These are phyloP conservation scores for Leptura quadrifasciata DNA, from an alignment of 2,888 invertebrate species.

Conservation along the genomic window DNA sequence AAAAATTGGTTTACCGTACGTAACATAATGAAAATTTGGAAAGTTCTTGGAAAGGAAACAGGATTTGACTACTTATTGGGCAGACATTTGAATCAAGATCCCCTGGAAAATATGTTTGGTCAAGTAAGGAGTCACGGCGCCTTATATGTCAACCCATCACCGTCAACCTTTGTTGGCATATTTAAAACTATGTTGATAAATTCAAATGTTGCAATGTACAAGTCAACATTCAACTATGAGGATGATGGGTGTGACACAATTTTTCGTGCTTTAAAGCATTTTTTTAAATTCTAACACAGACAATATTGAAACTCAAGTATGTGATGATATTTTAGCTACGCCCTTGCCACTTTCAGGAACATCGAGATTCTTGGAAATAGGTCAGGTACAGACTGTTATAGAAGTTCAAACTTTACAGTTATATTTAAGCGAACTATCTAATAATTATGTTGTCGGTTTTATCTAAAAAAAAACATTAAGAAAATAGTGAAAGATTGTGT, in stretches of 20 bases:
- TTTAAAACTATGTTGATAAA: neutral
- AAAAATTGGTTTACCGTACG: neutral
- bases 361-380: neutral
- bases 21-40: neutral
- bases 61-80: conserved; percentile 10
- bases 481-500: no score
- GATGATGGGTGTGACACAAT: no score
- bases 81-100: conserved; percentile 27
- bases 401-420: no score
- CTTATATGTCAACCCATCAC: conserved; percentile 1
- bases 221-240: no score
- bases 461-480: neutral
- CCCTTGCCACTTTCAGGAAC: no score
- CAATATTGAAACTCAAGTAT: no score
- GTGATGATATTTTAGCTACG: no score
- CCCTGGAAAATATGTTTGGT: conserved; percentile 27
- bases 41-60: neutral
- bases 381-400: no score
- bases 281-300: no score
- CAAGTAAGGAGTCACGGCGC: conserved; percentile 4
- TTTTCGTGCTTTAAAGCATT: no score
- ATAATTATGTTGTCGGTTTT: neutral
- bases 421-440: neutral
- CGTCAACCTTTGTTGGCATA: neutral
- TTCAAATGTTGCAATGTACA: no score